Evolutionary conservation across 2,113 vertebrate genomes (phyloP), one percentile per base, ranked within the genome.

Genomic region (Melanotaenia duboulayi): DNA sequence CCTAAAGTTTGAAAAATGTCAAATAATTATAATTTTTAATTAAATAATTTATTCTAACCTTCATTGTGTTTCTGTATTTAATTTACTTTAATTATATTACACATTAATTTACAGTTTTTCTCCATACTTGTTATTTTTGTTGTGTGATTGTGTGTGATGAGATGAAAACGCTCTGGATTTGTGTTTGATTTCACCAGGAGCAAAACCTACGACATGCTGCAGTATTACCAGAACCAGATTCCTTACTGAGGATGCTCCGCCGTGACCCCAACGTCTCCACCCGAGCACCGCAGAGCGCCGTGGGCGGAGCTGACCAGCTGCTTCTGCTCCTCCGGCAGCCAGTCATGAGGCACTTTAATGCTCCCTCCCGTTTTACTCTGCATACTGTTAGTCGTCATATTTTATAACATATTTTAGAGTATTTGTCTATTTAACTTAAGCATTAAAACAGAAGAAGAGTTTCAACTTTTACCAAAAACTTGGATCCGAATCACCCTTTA

Each of bases 151-250:
- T 40, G 11, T 40, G 40, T 42, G 4, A 14, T 16, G 12, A 42
- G 13, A 13, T 16, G 12, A 1, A 3, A 42, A 42, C 42, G 5
- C 23, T 7, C 32, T 51, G 19, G 32, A 3, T 37, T 40, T 42
- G 25, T 49, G 49, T 69, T 78, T 87, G 7, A 57, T 42, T 81
- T 28, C 67, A 76, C 2, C 90, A 99, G 98, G 97, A 99, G 98
- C 65, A 97, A 96, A 84, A 98, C 98, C 0, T 99, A 99, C 0
- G 98, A 99, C 91, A 98, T 98, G 96, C 97, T 99, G 90, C 98
- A 99, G 93, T 99, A 96, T 91, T 99, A 99, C 93, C 98, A 99
- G 91, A 99, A 99, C 57, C 97, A 99, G 86, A 99, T 99, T 64
- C 98, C 98, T 0, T 99, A 99, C 93, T 99, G 90, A 97, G 61